Evolutionary conservation across 2,888 invertebrate species (phyloP).

Genomic region (Cyclophora punctaria): DNA sequence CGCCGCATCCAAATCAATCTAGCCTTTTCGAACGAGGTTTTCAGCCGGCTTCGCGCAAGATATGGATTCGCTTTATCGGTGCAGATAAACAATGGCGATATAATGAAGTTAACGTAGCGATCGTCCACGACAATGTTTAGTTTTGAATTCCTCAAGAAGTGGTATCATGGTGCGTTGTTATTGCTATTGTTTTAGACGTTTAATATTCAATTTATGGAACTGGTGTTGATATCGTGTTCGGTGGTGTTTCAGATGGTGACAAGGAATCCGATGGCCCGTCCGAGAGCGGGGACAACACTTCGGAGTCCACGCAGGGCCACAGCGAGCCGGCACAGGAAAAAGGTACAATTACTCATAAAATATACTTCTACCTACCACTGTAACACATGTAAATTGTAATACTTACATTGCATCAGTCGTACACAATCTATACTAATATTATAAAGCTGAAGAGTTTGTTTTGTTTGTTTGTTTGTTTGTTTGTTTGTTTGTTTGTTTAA

Average conservation of each 20-base stretch:
- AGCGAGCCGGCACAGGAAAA: constrained; percentile 69
- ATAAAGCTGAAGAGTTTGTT: neutral
- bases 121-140: constrained; percentile 52
- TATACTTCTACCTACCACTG: too few species aligned
- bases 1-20: constrained; percentile 28
- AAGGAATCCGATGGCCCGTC: constrained; percentile 72
- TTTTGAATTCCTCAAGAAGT: constrained; percentile 67
- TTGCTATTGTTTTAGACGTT: constrained; percentile 6
- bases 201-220: constrained; percentile 11
- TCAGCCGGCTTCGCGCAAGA: constrained; percentile 23
- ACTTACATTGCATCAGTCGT: constrained; percentile 1
- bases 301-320: constrained; percentile 59
- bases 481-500: too few species aligned
- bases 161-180: constrained; percentile 60
- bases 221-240: constrained; percentile 16
- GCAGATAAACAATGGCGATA: constrained; percentile 48
- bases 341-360: constrained; percentile 36
- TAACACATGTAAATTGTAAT: neutral
- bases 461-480: too few species aligned
- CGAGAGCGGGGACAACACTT: constrained; percentile 71
- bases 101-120: constrained; percentile 27
- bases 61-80: constrained; percentile 51
- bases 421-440: neutral
- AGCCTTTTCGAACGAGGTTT: constrained; percentile 11
- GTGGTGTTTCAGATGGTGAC: constrained; percentile 59